Evolutionary conservation across 1,140 invertebrate species (phyloP).

Genomic region (Episyrphus balteatus): DNA sequence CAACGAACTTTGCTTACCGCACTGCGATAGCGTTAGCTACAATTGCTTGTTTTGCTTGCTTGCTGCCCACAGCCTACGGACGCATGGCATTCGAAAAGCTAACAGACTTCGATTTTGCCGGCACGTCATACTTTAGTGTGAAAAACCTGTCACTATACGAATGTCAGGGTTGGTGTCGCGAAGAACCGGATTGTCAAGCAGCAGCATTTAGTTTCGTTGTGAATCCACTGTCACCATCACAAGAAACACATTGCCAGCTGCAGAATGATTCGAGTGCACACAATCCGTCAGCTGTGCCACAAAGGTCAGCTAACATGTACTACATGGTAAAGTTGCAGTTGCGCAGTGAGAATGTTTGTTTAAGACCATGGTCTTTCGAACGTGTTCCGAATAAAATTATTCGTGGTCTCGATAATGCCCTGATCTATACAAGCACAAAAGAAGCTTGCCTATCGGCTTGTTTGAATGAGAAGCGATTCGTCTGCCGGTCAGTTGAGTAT

Average conservation of each 20-base stretch:
- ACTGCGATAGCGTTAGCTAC: too few relatives aligned
- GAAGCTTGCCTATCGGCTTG: conserved; percentile 86
- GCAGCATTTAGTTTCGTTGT: conserved; percentile 85
- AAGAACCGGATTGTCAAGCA: conserved; percentile 82
- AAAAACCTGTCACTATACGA: conserved; percentile 86
- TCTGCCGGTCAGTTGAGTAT: conserved; percentile 84
- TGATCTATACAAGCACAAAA: conserved; percentile 88
- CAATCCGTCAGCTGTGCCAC: conserved; percentile 71
- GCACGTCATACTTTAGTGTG: conserved; percentile 84
- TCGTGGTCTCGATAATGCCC: conserved; percentile 75
- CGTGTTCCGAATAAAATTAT: conserved; percentile 85
- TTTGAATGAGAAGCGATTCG: conserved; percentile 83
- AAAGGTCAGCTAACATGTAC: conserved; percentile 79
- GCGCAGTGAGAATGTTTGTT: conserved; percentile 80
- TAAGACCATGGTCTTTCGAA: conserved; percentile 86
- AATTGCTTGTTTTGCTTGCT: too few relatives aligned
- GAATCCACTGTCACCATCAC: conserved; percentile 80
- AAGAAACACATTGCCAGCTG: conserved; percentile 84
- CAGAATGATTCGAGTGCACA: conserved; percentile 85
- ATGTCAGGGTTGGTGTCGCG: conserved; percentile 88
- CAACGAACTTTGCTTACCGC: too few relatives aligned
- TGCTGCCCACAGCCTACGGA: conserved; percentile 32
- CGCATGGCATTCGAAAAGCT: conserved; percentile 86
- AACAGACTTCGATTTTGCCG: conserved; percentile 81
- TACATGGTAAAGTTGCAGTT: conserved; percentile 92